phyloP scores from a whole-genome alignment of 2,797 vertebrate genomes.

The Mastacembelus armatus region DNA sequence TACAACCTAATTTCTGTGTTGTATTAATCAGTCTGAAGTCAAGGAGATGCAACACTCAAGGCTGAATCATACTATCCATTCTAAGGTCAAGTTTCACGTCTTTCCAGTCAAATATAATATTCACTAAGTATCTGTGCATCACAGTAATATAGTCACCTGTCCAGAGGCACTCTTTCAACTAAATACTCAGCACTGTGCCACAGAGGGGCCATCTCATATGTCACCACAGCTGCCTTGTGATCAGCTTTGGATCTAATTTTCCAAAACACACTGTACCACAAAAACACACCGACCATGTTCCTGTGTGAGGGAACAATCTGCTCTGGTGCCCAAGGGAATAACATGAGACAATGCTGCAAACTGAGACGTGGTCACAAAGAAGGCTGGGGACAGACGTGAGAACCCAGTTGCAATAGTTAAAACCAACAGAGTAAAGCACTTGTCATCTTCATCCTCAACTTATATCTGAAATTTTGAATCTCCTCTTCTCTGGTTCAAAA shows the following conservation, averaged over 20 bases:
- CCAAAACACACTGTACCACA: constrained; percentile 67
- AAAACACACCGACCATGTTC: constrained; percentile 35
- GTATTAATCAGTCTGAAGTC: constrained; percentile 18
- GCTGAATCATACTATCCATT: constrained; percentile 5
- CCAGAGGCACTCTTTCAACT: constrained; percentile 24
- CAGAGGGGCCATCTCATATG: constrained; percentile 65
- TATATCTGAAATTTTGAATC: constrained; percentile 13
- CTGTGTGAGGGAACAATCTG: constrained; percentile 42
- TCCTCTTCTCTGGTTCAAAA: constrained; percentile 27
- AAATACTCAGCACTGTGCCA: constrained; percentile 27
- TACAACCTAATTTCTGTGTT: not conserved
- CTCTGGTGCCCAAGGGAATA: constrained; percentile 39
- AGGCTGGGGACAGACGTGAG: constrained; percentile 31
- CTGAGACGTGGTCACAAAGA: constrained; percentile 35
- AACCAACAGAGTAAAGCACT: constrained; percentile 38
- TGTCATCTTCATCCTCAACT: constrained; percentile 11
- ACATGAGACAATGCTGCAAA: constrained; percentile 50
- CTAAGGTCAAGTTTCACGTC: not conserved
- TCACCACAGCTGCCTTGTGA: constrained; percentile 71
- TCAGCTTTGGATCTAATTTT: constrained; percentile 50
- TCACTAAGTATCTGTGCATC: constrained; percentile 3
- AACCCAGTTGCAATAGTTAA: constrained; percentile 20
- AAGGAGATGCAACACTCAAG: not conserved
- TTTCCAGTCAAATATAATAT: constrained; percentile 4
- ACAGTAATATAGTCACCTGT: constrained; percentile 27